Conservation (phyloP, 2,797 vertebrate genomes). For the Craterocephalus amniculus region DNA sequence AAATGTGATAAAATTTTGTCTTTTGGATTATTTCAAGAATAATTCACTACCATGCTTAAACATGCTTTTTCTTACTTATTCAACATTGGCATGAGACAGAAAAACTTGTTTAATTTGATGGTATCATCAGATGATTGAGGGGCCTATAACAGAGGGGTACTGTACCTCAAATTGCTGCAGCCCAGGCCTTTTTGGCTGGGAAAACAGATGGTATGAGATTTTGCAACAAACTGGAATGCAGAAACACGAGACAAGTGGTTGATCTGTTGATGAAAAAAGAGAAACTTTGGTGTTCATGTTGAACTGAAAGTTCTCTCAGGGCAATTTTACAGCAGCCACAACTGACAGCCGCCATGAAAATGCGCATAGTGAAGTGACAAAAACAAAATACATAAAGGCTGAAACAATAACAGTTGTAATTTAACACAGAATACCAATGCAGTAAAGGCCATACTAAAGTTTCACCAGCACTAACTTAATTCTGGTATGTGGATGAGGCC, state of each 20-base stretch:
- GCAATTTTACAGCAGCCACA: not conserved
- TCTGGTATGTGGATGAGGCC: too few species aligned
- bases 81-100: not conserved
- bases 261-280: not conserved
- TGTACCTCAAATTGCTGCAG: not conserved
- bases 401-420: not conserved
- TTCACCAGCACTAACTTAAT: not conserved
- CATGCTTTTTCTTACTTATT: not conserved
- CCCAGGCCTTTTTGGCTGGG: not conserved
- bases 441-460: not conserved
- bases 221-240: constrained; percentile 5
- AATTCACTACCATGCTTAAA: not conserved
- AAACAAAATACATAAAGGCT: not conserved
- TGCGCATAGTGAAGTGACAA: not conserved
- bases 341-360: too few species aligned
- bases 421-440: not conserved
- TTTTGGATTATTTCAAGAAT: not conserved
- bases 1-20: too few species aligned
- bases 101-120: not conserved
- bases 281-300: not conserved
- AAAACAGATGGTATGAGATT: not conserved
- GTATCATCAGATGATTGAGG: not conserved
- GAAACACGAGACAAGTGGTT: not conserved
- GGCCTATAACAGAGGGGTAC: not conserved
- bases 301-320: not conserved